Evolutionary conservation across 2,888 invertebrate species (phyloP), one percentile per base, ranked within the genome.

Genomic region (Aelia acuminata): DNA sequence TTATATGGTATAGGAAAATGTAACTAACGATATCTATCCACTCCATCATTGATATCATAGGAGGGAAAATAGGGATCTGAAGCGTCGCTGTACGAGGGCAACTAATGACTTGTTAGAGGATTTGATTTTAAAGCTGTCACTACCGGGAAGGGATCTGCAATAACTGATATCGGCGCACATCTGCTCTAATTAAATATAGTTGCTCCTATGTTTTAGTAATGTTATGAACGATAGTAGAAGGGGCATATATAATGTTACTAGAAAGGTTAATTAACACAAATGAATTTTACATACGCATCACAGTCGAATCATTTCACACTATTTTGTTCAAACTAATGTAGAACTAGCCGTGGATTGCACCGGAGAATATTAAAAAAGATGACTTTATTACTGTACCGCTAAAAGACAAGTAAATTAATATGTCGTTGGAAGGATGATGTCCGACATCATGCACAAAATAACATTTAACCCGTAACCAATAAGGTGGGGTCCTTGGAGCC

Each of bases 11-110:
- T 70, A 70, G 63, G 63, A 70, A 70, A 70, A 35, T 70, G 63
- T 31, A 35, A 70, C 63, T 70, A 35, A 70, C 63, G 35, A 35
- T 20, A 13, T 70, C 31, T 70, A 70, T 70, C 63, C 63, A 70
- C 63, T 70, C 63, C 63, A 70, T 70, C 63, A 70, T 70, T 70
- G 63, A 70, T 35, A 70, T 70, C 63, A 70, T 70, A 70, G 63
- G 35, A 70, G 15, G 63, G 63, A 70, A 70, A 31, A 35, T 70
- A 70, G 63, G 63, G 1, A 35, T 7, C 63, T 20, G 31, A 35
- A 35, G 18, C 63, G 63, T 35, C 63, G 35, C 20, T 11, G 63
- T 5, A 3, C 15, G 63, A 4, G 63, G 31, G 18, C 4, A 63
- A 63, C 63, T 63, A 70, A 70, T 70, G 18, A 70, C 35, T 70